Evolutionary conservation across 2,888 invertebrate genomes (phyloP), one percentile per base, ranked within the genome.

Genomic region (Dichetophora obliterata): DNA sequence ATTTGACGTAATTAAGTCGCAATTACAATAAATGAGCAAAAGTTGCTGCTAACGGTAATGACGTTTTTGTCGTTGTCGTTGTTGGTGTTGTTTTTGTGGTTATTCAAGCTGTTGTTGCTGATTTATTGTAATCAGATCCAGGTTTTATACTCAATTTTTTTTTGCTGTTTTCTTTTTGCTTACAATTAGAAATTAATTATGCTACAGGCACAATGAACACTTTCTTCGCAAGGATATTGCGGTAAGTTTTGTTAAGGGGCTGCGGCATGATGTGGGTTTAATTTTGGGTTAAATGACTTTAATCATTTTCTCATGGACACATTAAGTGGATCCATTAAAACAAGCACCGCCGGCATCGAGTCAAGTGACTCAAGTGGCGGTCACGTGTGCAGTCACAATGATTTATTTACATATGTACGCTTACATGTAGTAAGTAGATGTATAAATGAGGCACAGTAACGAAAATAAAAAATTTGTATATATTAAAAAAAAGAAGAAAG

Each of bases 241-340:
- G 54, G 19, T 19, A n/a, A 22, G 54, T 54, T 54, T 54, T 54
- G n/a, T 54, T 54, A n/a, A n/a, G n/a, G 19, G 19, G 19, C 54
- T 19, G 2, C 19, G 22, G 2, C 54, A 54, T 22, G 19, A 19
- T 54, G 54, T 54, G 54, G 61, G 63, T 31, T 31, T 16, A 31
- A 34, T n/a, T 71, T 78, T 76, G 85, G 85, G 86, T 85, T 86
- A 86, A 86, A 86, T 85, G 86, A 85, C 85, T 86, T 85, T 85
- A 86, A 86, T 85, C 86, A 86, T 82, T 82, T 74, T 83, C 83
- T 82, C 83, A 81, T 82, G 82, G 82, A 72, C 81, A 71, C 72
- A 48, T 77, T 48, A 77, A 79, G 76, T 79, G 78, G 73, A 31
- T 31, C 50, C 73, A 74, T 71, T 71, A 59, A 24, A 71, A 16